Conservation (phyloP, 2,888 invertebrate genomes). For the Pollenia labialis region DNA sequence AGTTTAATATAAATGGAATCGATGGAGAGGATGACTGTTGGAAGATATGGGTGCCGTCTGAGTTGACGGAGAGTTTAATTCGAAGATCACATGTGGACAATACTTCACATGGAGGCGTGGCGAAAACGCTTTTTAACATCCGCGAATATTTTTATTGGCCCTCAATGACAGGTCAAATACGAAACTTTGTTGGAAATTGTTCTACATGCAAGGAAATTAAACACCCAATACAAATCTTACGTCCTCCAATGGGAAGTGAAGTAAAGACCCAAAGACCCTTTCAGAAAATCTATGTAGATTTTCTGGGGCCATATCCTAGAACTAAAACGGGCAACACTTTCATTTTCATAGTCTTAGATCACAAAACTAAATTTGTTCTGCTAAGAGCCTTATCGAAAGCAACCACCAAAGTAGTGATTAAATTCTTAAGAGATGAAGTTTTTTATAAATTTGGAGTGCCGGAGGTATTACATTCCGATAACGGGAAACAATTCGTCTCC, state of each 20-base stretch:
- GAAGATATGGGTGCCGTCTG: not conserved
- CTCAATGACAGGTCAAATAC: not conserved
- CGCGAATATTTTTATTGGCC: conserved; percentile 23
- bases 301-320: conserved; percentile 16
- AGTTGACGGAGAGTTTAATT: not conserved
- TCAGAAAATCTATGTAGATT: conserved; percentile 31
- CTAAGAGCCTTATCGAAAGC: conserved; percentile 21
- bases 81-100: conserved; percentile 3
- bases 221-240: conserved; percentile 23
- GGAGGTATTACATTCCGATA: no score
- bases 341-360: conserved; percentile 7
- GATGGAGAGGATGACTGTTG: not conserved
- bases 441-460: no score
- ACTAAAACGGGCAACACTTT: conserved; percentile 19
- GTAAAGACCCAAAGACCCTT: not conserved
- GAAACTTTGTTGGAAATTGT: not conserved
- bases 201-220: conserved; percentile 13
- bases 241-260: conserved; percentile 32
- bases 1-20: not conserved
- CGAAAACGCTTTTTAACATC: conserved; percentile 18
- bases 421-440: no score
- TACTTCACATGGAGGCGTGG: not conserved
- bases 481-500: no score
- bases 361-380: conserved; percentile 32
- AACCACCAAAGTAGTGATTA: no score